Base-by-base conservation (phyloP, 1,140 invertebrate species). In the Pseudomyrmex sp. region DNA sequence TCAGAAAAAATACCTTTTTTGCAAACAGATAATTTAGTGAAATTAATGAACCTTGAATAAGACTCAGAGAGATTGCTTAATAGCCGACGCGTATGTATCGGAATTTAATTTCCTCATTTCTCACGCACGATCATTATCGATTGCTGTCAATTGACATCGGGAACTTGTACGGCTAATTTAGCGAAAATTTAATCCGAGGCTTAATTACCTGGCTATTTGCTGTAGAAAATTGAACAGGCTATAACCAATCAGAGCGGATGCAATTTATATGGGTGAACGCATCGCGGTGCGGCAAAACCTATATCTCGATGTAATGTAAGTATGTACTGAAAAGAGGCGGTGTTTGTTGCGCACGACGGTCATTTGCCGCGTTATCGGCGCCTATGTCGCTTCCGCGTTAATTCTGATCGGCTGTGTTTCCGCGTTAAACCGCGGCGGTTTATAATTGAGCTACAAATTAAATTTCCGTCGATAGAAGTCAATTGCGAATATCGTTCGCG, bases 171-270 rank as follows among this genome's bases (percentile, higher is more conserved):
- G 20, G 18, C 66, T 68, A 50, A 52, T 50, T 52, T 23, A 13
- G 12, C 18, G 12, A 26, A 15, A 20, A 52, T 69, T 69, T 69
- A 69, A 69, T 69, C 13, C 8, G 9, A n/a, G n/a, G 26, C 74
- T 54, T 76, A 65, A 66, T 65, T 77, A 76, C 26, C 35, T 7
- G 18, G 9, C 62, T 68, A 77, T 79, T 79, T 75, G n/a, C 73
- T 35, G 50, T 69, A 69, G 50, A n/a, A 68, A 69, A 79, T 79
- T 46, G 35, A 50, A 69, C 63, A 13, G 50, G 50, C 9, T 77
- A 68, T 54, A 68, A 77, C 26, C 52, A 15, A 68, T 77, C 62
- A 76, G 74, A 76, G 23, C 50, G 52, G 5, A 58, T 20, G 52
- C 35, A 46, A 77, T 56, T 66, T 15, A 76, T 15, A 44, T n/a